Conservation (phyloP, 1,140 invertebrate genomes). For the Thalassaphorura encarpata region DNA sequence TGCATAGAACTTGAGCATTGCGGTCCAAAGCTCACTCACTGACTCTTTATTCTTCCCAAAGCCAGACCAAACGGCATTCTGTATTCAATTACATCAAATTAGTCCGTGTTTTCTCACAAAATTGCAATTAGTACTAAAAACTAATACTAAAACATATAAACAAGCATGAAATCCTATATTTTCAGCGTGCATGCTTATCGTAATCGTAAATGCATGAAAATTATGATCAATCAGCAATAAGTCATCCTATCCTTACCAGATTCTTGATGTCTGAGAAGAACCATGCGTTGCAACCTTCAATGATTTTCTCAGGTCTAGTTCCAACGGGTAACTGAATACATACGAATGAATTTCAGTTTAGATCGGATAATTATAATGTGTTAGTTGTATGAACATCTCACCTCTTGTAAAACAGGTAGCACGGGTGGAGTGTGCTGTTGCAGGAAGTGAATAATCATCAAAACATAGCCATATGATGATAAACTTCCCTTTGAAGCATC, state of each 20-base stretch:
- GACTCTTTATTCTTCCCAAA: constrained; percentile 42
- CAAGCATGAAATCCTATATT: constrained; percentile 46
- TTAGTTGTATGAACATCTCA: constrained; percentile 26
- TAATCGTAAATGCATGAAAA: constrained; percentile 17
- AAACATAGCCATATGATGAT: constrained; percentile 53
- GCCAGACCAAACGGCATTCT: constrained; percentile 39
- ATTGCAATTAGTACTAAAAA: neutral
- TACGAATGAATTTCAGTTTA: too few species aligned
- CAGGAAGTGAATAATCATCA: constrained; percentile 52
- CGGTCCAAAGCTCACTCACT: constrained; percentile 47
- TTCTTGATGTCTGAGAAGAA: constrained; percentile 13
- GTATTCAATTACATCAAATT: too few species aligned
- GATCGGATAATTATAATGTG: too few species aligned
- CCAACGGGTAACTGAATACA: neutral
- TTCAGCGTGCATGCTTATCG: constrained; percentile 38
- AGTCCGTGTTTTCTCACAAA: neutral
- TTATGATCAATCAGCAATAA: constrained; percentile 6
- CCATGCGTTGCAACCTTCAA: constrained; percentile 17
- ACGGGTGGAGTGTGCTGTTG: constrained; percentile 49
- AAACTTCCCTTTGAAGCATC: constrained; percentile 53
- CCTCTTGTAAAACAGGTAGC: constrained; percentile 52
- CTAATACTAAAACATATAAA: constrained; percentile 34
- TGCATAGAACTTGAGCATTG: constrained; percentile 47
- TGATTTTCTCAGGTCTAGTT: neutral
- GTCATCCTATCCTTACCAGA: constrained; percentile 17